Evolutionary conservation across 2,888 invertebrate species (phyloP).

Genomic region (Melieria picta): DNA sequence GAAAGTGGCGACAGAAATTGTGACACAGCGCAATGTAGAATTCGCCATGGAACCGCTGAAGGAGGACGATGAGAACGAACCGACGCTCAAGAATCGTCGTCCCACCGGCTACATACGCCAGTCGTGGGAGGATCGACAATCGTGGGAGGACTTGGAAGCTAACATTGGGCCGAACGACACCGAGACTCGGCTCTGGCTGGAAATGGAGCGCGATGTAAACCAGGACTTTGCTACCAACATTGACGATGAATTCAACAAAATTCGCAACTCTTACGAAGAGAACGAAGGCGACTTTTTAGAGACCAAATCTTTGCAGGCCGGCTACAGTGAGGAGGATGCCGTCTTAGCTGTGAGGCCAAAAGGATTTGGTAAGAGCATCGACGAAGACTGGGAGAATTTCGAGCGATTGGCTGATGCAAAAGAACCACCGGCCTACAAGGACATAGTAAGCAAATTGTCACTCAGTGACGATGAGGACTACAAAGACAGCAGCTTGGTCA

Average conservation of each 20-base stretch:
- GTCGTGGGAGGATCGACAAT: slow-evolving; percentile 46
- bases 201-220: slow-evolving; percentile 43
- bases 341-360: slow-evolving; percentile 37
- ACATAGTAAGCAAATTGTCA: no score
- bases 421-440: background rate
- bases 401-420: slow-evolving; percentile 45
- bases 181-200: slow-evolving; percentile 41
- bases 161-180: slow-evolving; percentile 15
- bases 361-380: slow-evolving; percentile 56
- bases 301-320: slow-evolving; percentile 28
- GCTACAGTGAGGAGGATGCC: slow-evolving; percentile 32
- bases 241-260: slow-evolving; percentile 51
- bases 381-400: slow-evolving; percentile 57
- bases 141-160: slow-evolving; percentile 47
- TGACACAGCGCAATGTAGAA: background rate
- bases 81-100: slow-evolving; percentile 13
- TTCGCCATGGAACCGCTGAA: no score
- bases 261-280: slow-evolving; percentile 52
- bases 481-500: slow-evolving; percentile 32
- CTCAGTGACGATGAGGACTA: slow-evolving; percentile 5
- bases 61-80: background rate
- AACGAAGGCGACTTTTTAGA: slow-evolving; percentile 57
- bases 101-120: slow-evolving; percentile 25
- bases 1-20: background rate
- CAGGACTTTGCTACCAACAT: slow-evolving; percentile 37